Percentiles rank a stretch among this genome's conserved stretches.
phyloP scores from a whole-genome alignment of 1,140 invertebrate species.

The Streblospio benedicti region DNA sequence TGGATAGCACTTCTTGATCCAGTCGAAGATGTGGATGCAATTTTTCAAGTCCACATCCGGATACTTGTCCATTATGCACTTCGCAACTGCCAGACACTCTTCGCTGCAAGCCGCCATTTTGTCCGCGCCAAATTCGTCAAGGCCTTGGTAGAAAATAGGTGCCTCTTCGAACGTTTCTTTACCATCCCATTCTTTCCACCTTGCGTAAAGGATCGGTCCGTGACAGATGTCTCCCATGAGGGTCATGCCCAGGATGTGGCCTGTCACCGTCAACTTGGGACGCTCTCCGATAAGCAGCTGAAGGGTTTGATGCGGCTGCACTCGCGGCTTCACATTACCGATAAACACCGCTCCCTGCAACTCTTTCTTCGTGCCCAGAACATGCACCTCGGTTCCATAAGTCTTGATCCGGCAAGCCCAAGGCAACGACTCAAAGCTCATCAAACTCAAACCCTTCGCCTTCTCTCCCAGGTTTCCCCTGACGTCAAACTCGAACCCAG shows the following conservation, averaged over 20 bases:
- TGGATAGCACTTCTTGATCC: slow-evolving; percentile 2
- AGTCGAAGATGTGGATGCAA: slow-evolving; percentile 1
- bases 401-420: not conserved
- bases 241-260: slow-evolving; percentile 8
- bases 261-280: not conserved
- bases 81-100: slow-evolving; percentile 4
- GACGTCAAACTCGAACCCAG: slow-evolving; percentile 33
- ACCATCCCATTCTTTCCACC: slow-evolving; percentile 11
- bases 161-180: slow-evolving; percentile 2
- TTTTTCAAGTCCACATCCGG: slow-evolving; percentile 4
- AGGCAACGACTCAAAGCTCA: not conserved
- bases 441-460: slow-evolving; percentile 26
- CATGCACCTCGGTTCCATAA: not conserved
- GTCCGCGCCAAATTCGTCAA: not conserved
- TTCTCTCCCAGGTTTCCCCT: slow-evolving; percentile 21
- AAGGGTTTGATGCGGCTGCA: not conserved
- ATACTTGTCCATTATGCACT: slow-evolving; percentile 2
- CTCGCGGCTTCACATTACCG: not conserved
- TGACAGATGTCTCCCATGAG: no score
- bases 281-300: not conserved
- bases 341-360: not conserved
- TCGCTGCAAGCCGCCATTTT: slow-evolving; percentile 6
- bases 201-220: no score
- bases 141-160: slow-evolving; percentile 3
- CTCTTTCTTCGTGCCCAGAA: not conserved